Base-by-base conservation (phyloP, 1,140 invertebrate species). In the Notospermus geniculatus region DNA sequence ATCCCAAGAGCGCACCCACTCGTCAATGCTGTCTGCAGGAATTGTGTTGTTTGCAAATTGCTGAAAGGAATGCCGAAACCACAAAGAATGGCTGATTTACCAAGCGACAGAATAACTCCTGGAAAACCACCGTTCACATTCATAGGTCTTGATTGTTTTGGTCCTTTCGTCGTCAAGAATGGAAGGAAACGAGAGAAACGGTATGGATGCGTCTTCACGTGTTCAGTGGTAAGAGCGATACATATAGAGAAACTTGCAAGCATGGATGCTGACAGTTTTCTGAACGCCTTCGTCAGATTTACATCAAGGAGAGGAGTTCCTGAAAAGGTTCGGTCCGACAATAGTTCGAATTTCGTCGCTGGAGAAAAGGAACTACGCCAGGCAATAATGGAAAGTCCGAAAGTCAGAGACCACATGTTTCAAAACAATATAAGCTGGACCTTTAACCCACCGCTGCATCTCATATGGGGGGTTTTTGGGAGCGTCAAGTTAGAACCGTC, bases 181-280 rank as follows among this genome's bases (percentile, higher is more conserved):
- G 43, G 23, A 1, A 2, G 57, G 1, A 2, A 1, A 2, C n/a
- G 25, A 23, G 43, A 22, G 2, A 59, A 59, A 19, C 36, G 57
- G 1, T 59, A 46, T 23, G 57, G 57, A 2, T 59, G 36, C 36
- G 1, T 59, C 1, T 59, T 59, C 25, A 59, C 57, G n/a, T 59
- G 57, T 50, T 28, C 25, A 2, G 23, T n/a, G 23, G 50, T 29
- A 17, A 45, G 57, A 46, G 57, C 57, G 19, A 28, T 59, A 59
- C 57, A 59, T 19, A 46, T 59, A n/a, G 57, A 59, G n/a, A 50
- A 23, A 28, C 9, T 50, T 17, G n/a, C 45, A 2, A 46, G 1
- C 25, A 2, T 59, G 22, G 28, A 45, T n/a, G 50, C 57, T 2
- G 39, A 50, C n/a, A 23, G n/a, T 23, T 59, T 59, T 46, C 45